Evolutionary conservation across 1,140 invertebrate species (phyloP), one percentile per base, ranked within the genome.

Genomic region (Magallana angulata): DNA sequence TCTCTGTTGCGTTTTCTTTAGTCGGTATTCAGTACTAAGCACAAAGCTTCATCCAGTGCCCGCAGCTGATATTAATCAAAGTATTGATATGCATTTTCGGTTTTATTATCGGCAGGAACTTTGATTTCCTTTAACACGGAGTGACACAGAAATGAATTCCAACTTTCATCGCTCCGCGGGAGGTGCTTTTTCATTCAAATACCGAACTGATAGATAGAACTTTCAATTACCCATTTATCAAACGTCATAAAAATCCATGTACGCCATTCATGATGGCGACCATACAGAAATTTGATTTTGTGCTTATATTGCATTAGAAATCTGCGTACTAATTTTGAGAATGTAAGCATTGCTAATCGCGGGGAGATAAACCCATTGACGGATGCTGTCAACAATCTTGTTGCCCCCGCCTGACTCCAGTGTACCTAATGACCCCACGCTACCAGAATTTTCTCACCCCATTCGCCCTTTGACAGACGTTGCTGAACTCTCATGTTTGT

Each of bases 161-260:
- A 71, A 71, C 18, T 71, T 71, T 30, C 12, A 71, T 71, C 36
- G 36, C 68, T 12, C 68, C 68, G 68, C 68, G 68, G 68, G 68
- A 71, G 68, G 68, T 71, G 68, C 36, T 30, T 30, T 71, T 71
- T 36, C 24, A 71, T 71, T 71, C 68, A 71, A 71, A 30, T 71
- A 36, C 68, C 68, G 68, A 36, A 18, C 24, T 30, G 36, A 71
- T 71, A 71, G 68, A 71, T 24, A 71, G 9, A 24, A 30, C 68
- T 36, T 71, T 71, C 68, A 71, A 71, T 71, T 71, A 12, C 68
- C 36, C 68, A 36, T 71, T 30, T 18, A 64, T 64, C 18, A 64
- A n/a, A 64, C 68, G 36, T 71, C 68, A 71, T 71, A 71, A 71
- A 71, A 71, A 12, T 30, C 68, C 68, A 71, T 18, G 68, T 71